Base-by-base conservation (phyloP, 1,140 invertebrate species). In the Neodiprion virginianus region DNA sequence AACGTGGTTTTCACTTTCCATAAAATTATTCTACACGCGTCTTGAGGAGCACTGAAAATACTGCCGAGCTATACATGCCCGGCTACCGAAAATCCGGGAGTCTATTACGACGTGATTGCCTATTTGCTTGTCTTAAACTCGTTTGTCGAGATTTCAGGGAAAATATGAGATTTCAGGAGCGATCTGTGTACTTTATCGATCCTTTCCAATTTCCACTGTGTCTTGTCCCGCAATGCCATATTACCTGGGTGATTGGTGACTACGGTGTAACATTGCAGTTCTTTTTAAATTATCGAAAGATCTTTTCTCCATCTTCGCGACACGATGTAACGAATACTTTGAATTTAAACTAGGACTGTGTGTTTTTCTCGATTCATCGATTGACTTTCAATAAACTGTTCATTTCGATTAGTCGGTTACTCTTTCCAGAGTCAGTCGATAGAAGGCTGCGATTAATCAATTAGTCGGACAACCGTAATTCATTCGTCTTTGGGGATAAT, bases 11-110 rank as follows among this genome's bases (percentile, higher is more conserved):
- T 61, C 53, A 17, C 53, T 9, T 61, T 61, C n/a, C 53, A 17
- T 61, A 12, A 61, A 61, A 61, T 61, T 61, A 61, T 61, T 61
- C 53, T 61, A 61, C 53, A 12, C 53, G 53, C 53, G 53, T 61
- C 53, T 17, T 17, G 11, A 17, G 4, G 53, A 17, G 53, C 11
- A 61, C 5, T 5, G 11, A 14, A 17, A 61, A 61, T 61, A 61
- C 11, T 14, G 11, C n/a, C 5, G 11, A 0, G 11, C 11, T 61
- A 61, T 12, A 61, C 8, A 61, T 17, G 5, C n/a, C 53, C 53
- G 28, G 28, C 2, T 40, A 40, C 28, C 28, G 28, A 61, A 61
- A 61, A 61, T 61, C 53, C 53, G 53, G n/a, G 53, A 17, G 11
- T 14, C 53, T 17, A 61, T 61, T 61, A 61, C 53, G 8, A 61